A percentile compares a stretch with the other conserved stretches of the same genome.
phyloP scores from a whole-genome alignment of 2,113 vertebrate species.

The Callocephalon fimbriatum region DNA sequence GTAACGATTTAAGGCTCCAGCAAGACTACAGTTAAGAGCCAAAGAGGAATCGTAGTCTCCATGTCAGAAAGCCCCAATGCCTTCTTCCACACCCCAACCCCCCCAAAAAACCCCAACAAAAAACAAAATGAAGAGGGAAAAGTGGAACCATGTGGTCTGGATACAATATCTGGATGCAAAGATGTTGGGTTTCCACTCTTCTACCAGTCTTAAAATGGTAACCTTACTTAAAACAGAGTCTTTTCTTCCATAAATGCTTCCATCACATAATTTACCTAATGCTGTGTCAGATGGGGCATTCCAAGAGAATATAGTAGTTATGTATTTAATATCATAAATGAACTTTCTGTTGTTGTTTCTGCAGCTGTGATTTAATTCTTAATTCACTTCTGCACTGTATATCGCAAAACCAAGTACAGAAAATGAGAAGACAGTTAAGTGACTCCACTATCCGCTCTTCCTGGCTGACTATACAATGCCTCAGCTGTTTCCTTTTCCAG shows the following conservation, averaged over 20 bases:
- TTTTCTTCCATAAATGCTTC: background rate
- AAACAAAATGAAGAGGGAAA: background rate
- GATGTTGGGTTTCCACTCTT: background rate
- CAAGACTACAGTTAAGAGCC: background rate
- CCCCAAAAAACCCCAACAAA: background rate
- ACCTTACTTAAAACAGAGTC: background rate
- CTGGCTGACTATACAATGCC: background rate
- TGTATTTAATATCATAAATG: background rate
- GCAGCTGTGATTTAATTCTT: background rate
- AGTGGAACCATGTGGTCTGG: background rate
- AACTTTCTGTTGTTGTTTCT: background rate
- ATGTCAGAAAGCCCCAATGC: background rate
- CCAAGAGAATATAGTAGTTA: background rate
- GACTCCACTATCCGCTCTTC: background rate
- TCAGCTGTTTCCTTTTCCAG: constrained; percentile 36
- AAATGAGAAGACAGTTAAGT: background rate
- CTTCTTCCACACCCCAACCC: fast-evolving
- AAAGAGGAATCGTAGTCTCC: background rate
- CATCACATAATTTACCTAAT: background rate
- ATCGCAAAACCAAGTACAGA: background rate
- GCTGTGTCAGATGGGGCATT: background rate
- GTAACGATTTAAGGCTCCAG: constrained; percentile 17
- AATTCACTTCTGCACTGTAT: background rate
- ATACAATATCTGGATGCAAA: background rate
- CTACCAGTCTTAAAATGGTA: background rate